These are phyloP conservation scores for Bimastos eiseni DNA, from an alignment of 2,888 invertebrate genomes.

Conservation along the genomic window DNA sequence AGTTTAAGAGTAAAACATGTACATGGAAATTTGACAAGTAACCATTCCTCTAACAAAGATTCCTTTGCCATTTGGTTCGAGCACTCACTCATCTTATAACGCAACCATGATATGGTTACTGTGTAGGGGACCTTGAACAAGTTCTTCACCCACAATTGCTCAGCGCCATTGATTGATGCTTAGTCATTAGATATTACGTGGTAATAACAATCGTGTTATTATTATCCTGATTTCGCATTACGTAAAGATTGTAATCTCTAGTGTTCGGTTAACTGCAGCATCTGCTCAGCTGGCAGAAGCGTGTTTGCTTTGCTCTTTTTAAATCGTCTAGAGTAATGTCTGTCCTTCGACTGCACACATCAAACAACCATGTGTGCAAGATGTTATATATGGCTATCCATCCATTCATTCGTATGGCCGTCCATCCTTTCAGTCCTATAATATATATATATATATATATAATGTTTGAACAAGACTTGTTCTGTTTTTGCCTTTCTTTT, in stretches of 20 bases:
- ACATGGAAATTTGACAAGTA: no score
- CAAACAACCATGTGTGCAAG: neutral
- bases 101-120: no score
- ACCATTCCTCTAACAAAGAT: no score
- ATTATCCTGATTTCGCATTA: neutral
- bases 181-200: no score
- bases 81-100: no score
- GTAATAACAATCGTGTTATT: no score
- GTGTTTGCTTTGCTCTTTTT: neutral
- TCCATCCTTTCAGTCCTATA: neutral
- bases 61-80: no score
- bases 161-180: no score
- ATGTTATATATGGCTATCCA: neutral
- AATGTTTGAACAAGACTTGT: neutral
- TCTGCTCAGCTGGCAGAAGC: neutral
- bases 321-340: neutral
- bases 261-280: neutral
- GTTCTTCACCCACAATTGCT: no score
- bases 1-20: no score
- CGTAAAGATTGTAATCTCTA: neutral
- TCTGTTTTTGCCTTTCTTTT: neutral
- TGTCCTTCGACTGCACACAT: neutral
- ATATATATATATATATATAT: no score
- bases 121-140: no score
- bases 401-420: neutral